These are phyloP conservation scores for Cistogaster globosa DNA, from an alignment of 2,888 invertebrate genomes.

Conservation along the genomic window DNA sequence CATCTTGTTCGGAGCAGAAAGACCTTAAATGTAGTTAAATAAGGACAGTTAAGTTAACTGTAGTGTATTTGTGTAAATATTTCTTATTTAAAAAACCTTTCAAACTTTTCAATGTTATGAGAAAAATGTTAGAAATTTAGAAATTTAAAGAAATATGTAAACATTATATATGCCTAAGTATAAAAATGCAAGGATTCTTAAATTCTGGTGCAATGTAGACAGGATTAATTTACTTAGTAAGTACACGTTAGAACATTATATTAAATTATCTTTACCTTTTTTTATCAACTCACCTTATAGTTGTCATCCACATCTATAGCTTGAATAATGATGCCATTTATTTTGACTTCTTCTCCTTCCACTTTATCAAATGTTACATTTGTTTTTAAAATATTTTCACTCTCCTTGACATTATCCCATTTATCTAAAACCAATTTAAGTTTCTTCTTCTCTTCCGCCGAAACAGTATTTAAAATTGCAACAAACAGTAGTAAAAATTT, in stretches of 20 bases:
- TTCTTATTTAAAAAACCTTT: too few species aligned
- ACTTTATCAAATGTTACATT: constrained; percentile 72
- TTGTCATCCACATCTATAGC: constrained; percentile 75
- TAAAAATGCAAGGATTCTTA: too few species aligned
- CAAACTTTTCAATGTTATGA: too few species aligned
- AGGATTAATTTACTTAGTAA: too few species aligned
- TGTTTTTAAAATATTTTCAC: constrained; percentile 69
- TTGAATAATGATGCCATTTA: constrained; percentile 76
- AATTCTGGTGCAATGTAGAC: too few species aligned
- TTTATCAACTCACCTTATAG: constrained; percentile 74
- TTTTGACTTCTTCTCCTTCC: constrained; percentile 66
- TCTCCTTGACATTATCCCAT: constrained; percentile 71
- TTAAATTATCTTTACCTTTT: not conserved
- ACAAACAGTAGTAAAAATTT: constrained; percentile 17
- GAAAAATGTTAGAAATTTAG: too few species aligned
- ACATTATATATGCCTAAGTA: too few species aligned
- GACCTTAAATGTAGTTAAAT: too few species aligned
- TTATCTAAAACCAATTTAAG: constrained; percentile 69
- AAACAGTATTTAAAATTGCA: constrained; percentile 3
- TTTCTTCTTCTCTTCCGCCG: constrained; percentile 60
- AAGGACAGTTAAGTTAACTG: too few species aligned
- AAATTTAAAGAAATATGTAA: too few species aligned
- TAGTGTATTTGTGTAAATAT: too few species aligned
- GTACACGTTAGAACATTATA: not conserved
- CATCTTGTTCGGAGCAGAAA: too few species aligned